Conservation (phyloP, 2,888 invertebrate genomes). For the Drosophila formosana region DNA sequence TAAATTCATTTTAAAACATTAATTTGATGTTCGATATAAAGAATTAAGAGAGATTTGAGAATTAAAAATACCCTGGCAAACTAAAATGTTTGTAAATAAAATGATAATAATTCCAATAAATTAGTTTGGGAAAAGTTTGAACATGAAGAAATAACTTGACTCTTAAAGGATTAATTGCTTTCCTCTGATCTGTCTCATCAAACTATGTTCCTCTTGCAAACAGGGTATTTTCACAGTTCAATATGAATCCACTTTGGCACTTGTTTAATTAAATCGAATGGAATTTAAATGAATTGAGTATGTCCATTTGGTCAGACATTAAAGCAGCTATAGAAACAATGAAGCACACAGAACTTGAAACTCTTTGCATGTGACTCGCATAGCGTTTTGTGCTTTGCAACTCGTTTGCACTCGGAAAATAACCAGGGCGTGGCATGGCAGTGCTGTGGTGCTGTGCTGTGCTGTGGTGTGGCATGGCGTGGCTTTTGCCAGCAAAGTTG, state of each 20-base stretch:
- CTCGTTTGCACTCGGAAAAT: conserved; percentile 17
- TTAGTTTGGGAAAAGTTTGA: too few species aligned
- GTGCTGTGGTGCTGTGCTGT: too few species aligned
- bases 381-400: not conserved
- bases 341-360: conserved; percentile 19
- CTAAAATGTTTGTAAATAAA: too few species aligned
- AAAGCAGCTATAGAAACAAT: conserved; percentile 25
- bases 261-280: conserved; percentile 63
- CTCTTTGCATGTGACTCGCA: conserved; percentile 49
- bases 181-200: not conserved
- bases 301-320: conserved; percentile 19
- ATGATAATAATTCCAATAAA: too few species aligned
- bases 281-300: conserved; percentile 51
- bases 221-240: not conserved
- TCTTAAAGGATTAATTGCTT: too few species aligned
- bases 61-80: too few species aligned
- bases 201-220: not conserved
- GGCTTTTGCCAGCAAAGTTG: not conserved
- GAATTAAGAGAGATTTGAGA: too few species aligned
- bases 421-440: conserved; percentile 48
- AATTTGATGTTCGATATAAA: too few species aligned
- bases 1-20: too few species aligned
- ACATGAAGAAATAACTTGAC: too few species aligned
- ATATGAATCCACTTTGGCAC: not conserved
- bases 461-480: too few species aligned